Base-by-base conservation (phyloP, 2,888 invertebrate genomes). In the Phrixothrix hirtus region DNA sequence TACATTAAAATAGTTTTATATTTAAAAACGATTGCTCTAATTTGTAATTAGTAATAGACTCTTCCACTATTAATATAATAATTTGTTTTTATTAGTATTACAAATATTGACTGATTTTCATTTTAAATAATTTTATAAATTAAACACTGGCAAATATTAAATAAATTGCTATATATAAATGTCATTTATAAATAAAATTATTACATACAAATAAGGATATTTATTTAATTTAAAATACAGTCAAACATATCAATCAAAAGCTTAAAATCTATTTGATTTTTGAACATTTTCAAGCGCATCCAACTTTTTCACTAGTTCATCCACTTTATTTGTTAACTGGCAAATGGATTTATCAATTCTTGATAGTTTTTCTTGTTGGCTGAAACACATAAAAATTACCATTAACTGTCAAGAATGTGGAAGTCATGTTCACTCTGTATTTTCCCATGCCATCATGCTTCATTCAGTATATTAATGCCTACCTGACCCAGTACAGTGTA, bases 291-390 rank as follows among this genome's bases (percentile, higher is more conserved):
- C 64, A 41, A 67, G 41, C 1, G 42, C 38, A n/a, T 72, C 67
- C 30, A 74, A 39, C 52, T 68, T 69, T 29, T 49, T 34, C 3
- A 71, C 35, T 29, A 72, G 46, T 9, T 29, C 35, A 35, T 68
- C 64, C 2, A 73, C 55, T 50, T 63, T 62, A 7, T 49, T 48
- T 3, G 63, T 64, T 26, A 71, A 58, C n/a, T 55, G 25, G 5
- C 50, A 45, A 29, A 71, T 63, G 0, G 60, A 57, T 26, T 47
- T 55, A 46, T 72, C 72, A 41, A 73, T 68, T 38, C 65, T 60
- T 29, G 67, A 61, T 29, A 72, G 55, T 15, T 62, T 52, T 38
- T 70, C 65, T 58, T 73, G 71, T 64, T 74, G 74, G 12, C 73
- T 73, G 38, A 43, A 65, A 37, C 9, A 15, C 13, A 17, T 13